These are phyloP conservation scores for Acanthornis magna DNA, from an alignment of 2,797 vertebrate species.

Conservation along the genomic window DNA sequence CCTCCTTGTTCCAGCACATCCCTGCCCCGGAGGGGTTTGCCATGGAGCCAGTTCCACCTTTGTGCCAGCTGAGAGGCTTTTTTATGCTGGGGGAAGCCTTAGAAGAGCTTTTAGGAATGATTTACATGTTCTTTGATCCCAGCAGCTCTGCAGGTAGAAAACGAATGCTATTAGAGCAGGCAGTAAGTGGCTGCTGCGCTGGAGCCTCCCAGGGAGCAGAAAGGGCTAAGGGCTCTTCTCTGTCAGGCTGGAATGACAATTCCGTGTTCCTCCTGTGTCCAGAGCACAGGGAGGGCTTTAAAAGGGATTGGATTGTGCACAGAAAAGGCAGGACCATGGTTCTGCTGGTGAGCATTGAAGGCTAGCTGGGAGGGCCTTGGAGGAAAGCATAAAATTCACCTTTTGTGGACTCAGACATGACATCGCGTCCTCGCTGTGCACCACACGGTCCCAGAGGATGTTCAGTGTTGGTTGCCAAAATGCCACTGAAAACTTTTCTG, in stretches of 20 bases:
- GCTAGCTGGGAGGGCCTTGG: rapidly evolving
- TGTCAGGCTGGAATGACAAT: not conserved
- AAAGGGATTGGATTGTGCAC: rapidly evolving
- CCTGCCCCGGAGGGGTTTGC: not conserved
- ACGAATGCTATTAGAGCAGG: not conserved
- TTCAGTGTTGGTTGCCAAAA: not conserved
- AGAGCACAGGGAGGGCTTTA: not conserved
- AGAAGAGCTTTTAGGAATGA: not conserved
- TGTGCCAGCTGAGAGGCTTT: conserved; percentile 15
- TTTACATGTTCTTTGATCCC: conserved; percentile 14
- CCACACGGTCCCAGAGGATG: rapidly evolving
- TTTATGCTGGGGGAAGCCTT: not conserved
- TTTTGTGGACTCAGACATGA: not conserved
- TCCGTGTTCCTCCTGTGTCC: rapidly evolving
- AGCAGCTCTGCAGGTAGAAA: not conserved
- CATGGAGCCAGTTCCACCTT: not conserved
- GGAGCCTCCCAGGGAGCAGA: not conserved
- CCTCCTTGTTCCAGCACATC: not conserved
- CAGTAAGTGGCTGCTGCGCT: not conserved
- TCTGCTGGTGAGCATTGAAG: not conserved
- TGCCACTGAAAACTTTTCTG: not conserved
- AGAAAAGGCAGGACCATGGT: not conserved
- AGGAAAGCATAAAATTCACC: not conserved
- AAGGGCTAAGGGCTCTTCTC: rapidly evolving
- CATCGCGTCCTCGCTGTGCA: rapidly evolving